phyloP scores from a whole-genome alignment of 2,113 vertebrate genomes.

The Ceyx melanurus region DNA sequence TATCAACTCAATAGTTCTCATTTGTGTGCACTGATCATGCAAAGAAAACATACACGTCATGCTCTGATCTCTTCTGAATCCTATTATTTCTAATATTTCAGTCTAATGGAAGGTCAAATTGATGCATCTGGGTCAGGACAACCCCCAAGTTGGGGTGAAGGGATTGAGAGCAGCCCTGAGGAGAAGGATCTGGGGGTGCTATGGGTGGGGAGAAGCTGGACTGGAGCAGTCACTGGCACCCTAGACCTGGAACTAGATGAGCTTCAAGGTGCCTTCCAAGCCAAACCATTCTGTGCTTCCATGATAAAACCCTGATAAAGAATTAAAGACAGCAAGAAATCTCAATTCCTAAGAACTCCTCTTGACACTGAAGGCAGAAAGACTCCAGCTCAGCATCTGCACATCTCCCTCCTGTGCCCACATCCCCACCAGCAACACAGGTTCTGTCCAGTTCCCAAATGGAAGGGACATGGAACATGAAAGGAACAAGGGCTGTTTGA shows the following conservation, averaged over 20 bases:
- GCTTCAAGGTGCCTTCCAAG: no score
- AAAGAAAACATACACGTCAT: neutral
- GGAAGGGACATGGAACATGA: neutral
- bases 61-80: neutral
- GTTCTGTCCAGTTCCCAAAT: rapidly evolving
- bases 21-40: neutral
- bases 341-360: neutral
- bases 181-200: no score
- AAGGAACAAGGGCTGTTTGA: neutral
- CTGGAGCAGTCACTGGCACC: no score
- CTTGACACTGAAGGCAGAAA: no score
- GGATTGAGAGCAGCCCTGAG: no score
- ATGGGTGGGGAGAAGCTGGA: no score
- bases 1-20: neutral
- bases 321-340: no score
- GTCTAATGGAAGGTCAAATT: neutral
- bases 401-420: neutral
- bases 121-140: no score
- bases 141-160: no score
- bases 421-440: rapidly evolving
- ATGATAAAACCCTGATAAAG: no score
- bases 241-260: no score
- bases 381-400: neutral
- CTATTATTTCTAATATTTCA: neutral
- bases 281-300: no score